Conservation (phyloP, 2,797 vertebrate species). For the Brachyalestes nurse region DNA sequence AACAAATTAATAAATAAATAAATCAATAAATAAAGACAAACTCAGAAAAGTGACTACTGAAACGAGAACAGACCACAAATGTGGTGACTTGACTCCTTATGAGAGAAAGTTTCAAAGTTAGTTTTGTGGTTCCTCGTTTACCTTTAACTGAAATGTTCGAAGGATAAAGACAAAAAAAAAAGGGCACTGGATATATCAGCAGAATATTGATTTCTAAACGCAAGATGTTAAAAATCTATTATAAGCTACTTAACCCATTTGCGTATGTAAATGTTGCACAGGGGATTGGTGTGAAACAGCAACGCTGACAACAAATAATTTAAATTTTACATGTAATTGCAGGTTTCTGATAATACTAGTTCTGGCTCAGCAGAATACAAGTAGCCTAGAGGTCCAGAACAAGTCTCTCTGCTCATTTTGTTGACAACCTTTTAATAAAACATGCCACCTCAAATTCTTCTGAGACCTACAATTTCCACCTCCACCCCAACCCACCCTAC, state of each 20-base stretch:
- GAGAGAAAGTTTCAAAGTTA: background rate
- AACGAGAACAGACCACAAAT: background rate
- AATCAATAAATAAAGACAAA: background rate
- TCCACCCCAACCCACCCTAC: background rate
- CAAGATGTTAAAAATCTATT: constrained; percentile 44
- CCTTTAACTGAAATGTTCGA: background rate
- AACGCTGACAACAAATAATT: constrained; percentile 57
- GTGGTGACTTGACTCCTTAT: background rate
- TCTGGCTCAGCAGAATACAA: constrained; percentile 63
- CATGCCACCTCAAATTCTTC: constrained; percentile 62
- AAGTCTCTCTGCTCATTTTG: constrained; percentile 59
- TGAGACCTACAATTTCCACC: constrained; percentile 54
- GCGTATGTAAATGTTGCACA: constrained; percentile 33
- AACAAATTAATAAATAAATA: background rate
- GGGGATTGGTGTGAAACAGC: constrained; percentile 46
- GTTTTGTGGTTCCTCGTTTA: background rate
- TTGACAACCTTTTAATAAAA: constrained; percentile 68
- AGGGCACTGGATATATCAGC: background rate
- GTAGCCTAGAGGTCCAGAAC: constrained; percentile 59
- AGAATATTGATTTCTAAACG: constrained; percentile 5
- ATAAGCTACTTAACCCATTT: constrained; percentile 49
- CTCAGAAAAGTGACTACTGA: background rate
- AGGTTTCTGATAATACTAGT: constrained; percentile 53
- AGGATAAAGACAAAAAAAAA: background rate
- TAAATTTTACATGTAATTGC: constrained; percentile 56